Evolutionary conservation across 2,113 vertebrate genomes (phyloP).

Genomic region (Dasypus novemcinctus): DNA sequence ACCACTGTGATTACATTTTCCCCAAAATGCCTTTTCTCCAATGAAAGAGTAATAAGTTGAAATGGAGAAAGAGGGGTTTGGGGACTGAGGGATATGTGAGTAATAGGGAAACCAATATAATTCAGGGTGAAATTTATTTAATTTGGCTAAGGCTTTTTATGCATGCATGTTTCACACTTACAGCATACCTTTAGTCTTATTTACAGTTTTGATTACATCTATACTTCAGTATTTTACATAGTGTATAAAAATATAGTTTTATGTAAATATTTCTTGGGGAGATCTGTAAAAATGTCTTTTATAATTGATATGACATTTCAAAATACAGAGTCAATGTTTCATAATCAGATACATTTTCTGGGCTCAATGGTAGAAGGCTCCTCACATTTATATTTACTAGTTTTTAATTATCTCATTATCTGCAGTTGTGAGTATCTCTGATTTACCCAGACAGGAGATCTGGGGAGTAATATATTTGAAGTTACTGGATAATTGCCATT

Average conservation of each 20-base stretch:
- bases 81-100: not conserved
- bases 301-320: constrained; percentile 66
- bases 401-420: constrained; percentile 67
- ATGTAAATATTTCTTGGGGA: constrained; percentile 67
- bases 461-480: constrained; percentile 60
- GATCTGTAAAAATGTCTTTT: constrained; percentile 64
- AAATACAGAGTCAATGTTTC: constrained; percentile 44
- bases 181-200: constrained; percentile 72
- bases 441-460: constrained; percentile 66
- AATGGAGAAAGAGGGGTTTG: fast-evolving
- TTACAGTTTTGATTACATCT: constrained; percentile 79
- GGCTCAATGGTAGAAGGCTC: not conserved
- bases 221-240: constrained; percentile 55
- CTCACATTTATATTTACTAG: constrained; percentile 57
- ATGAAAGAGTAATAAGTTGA: not conserved
- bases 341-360: not conserved
- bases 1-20: not conserved
- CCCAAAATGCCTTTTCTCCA: not conserved
- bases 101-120: not conserved
- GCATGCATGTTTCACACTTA: constrained; percentile 64
- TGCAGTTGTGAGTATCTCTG: not conserved
- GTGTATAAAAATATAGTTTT: constrained; percentile 66
- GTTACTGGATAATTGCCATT: constrained; percentile 58
- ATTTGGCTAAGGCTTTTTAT: constrained; percentile 57
- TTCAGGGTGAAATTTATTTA: constrained; percentile 56